Base-by-base conservation (phyloP, 2,888 invertebrate genomes). In the Hypena proboscidalis region DNA sequence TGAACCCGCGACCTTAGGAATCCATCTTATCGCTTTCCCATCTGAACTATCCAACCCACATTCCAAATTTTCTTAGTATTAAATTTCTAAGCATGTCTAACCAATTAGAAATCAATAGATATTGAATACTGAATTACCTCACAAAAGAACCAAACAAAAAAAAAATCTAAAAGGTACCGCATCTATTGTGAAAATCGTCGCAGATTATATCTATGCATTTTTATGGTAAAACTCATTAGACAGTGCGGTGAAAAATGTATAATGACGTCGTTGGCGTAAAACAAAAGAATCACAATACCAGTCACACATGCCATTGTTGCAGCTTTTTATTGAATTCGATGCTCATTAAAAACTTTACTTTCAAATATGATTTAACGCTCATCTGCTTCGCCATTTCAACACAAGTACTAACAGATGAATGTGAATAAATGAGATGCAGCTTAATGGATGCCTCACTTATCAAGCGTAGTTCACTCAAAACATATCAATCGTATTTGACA, bases 241-340 rank as follows among this genome's bases (percentile, higher is more conserved):
- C 71, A 73, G 74, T 67, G 77, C 70, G 74, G 75, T 74, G 74
- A 76, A 81, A 76, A 81, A 74, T 69, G 72, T 78, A 83, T 85
- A 89, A 87, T 83, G 85, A 83, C 71, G 70, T 69, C 60, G 67
- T 60, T 62, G 59, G 51, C n/a, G 48, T 54, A 53, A 70, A 77
- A 87, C 86, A 87, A 88, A 83, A 75, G 81, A 59, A 44, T 55
- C 80, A 85, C 83, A 85, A 83, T 83, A 67, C 63, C 71, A 67
- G 65, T 72, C 84, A 84, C 82, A 85, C 75, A 83, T 76, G 80
- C 74, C 59, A 84, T 89, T 88, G 88, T 89, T 78, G 63, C 63
- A 54, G 70, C 75, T 79, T 80, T n/a, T 85, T 86, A 87, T 83
- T 82, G 79, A 83, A 80, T 80, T 75, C 77, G 67, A 81, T 83